A percentile compares a stretch with the other conserved stretches of the same genome.
phyloP scores from a whole-genome alignment of 2,113 vertebrate genomes.

The Chloroceryle aenea region DNA sequence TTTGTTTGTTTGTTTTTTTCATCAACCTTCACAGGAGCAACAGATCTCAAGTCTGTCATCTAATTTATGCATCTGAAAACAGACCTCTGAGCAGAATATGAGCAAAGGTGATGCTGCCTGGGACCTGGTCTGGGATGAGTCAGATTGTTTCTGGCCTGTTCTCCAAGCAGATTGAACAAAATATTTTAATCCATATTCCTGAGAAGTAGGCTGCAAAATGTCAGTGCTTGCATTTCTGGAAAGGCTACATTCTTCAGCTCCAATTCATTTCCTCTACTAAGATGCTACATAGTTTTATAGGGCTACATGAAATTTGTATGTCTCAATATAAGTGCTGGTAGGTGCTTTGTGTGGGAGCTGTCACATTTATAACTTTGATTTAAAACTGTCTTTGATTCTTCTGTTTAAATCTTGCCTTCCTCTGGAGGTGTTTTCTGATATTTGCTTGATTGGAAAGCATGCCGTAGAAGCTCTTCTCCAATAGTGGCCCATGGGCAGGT shows the following conservation, averaged over 20 bases:
- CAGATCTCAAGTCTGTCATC: not conserved
- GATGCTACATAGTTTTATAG: not conserved
- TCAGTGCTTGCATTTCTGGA: not conserved
- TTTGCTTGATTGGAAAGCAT: not conserved
- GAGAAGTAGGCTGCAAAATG: not conserved
- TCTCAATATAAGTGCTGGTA: not conserved
- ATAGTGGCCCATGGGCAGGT: rapidly evolving
- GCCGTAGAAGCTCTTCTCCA: not conserved
- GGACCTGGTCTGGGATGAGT: not conserved
- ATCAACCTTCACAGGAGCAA: not conserved
- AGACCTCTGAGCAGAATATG: not conserved
- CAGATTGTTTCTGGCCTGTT: not conserved
- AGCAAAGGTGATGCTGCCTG: not conserved
- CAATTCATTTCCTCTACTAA: not conserved
- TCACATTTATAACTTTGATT: not conserved
- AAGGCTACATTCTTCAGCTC: not conserved
- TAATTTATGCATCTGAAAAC: not conserved
- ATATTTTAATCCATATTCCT: not conserved
- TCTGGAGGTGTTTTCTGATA: not conserved
- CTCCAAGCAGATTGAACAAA: not conserved
- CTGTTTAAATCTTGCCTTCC: not conserved
- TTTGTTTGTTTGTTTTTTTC: not conserved
- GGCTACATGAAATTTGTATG: not conserved
- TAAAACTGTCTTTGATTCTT: not conserved
- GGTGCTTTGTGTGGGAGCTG: not conserved